Conservation (phyloP, 2,113 vertebrate species). For the Ptychochromis oligacanthus region DNA sequence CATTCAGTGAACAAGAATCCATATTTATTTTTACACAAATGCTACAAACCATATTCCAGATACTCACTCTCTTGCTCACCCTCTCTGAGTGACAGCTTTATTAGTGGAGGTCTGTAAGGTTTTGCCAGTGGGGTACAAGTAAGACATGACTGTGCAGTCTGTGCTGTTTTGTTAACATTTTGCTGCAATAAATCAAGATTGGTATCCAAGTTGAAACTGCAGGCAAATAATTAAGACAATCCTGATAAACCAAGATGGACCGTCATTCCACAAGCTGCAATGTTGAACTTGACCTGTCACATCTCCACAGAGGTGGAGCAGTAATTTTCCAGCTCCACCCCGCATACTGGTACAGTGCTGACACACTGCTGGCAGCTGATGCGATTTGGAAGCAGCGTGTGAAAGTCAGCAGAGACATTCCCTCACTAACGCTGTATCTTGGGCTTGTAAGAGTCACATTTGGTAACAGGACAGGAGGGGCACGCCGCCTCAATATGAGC, state of each 20-base stretch:
- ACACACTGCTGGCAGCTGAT: slow-evolving; percentile 55
- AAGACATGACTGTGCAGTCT: not conserved
- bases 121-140: not conserved
- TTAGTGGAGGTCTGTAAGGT: not conserved
- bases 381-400: slow-evolving; percentile 33
- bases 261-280: not conserved
- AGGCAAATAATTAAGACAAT: slow-evolving; percentile 12
- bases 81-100: not conserved
- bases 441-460: slow-evolving; percentile 35
- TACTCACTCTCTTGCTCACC: not conserved
- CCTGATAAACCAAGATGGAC: not conserved
- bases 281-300: slow-evolving; percentile 44
- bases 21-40: not conserved
- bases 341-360: slow-evolving; percentile 36
- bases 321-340: slow-evolving; percentile 46
- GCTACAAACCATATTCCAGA: not conserved
- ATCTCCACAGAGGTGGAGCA: slow-evolving; percentile 22
- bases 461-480: slow-evolving; percentile 7
- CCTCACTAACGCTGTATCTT: not conserved
- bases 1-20: not conserved
- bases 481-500: not conserved
- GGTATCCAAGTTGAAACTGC: not conserved
- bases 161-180: not conserved
- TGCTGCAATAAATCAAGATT: not conserved
- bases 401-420: slow-evolving; percentile 51